These are phyloP conservation scores for Arctia plantaginis DNA, from an alignment of 2,888 invertebrate species.

Conservation along the genomic window DNA sequence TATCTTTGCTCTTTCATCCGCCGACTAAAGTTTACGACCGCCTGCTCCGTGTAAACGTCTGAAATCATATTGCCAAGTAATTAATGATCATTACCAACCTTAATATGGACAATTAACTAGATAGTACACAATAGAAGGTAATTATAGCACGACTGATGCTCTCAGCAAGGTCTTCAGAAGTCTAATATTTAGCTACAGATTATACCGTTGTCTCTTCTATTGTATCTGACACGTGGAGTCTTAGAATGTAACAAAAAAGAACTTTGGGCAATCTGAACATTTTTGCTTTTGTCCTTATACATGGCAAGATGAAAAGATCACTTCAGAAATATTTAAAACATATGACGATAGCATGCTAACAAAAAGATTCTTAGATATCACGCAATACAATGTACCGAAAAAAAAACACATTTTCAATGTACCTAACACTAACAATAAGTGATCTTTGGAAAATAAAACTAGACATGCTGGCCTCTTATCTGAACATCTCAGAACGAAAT, in stretches of 20 bases:
- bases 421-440: slow-evolving; percentile 71
- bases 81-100: slow-evolving; percentile 77
- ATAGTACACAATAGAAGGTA: slow-evolving; percentile 61
- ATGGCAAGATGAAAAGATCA: slow-evolving; percentile 50
- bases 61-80: slow-evolving; percentile 80
- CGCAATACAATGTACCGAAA: slow-evolving; percentile 62
- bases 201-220: slow-evolving; percentile 50
- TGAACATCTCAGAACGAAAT: slow-evolving; percentile 74
- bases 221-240: slow-evolving; percentile 48
- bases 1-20: slow-evolving; percentile 83
- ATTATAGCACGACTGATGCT: slow-evolving; percentile 58
- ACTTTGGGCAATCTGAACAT: slow-evolving; percentile 43
- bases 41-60: slow-evolving; percentile 78
- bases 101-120: slow-evolving; percentile 76
- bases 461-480: slow-evolving; percentile 73
- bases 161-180: slow-evolving; percentile 52
- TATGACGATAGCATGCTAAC: slow-evolving; percentile 41
- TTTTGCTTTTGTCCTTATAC: slow-evolving; percentile 32
- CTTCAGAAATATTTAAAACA: slow-evolving; percentile 40
- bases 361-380: slow-evolving; percentile 64
- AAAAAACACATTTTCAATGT: slow-evolving; percentile 71
- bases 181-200: slow-evolving; percentile 49
- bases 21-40: slow-evolving; percentile 81
- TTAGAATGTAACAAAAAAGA: slow-evolving; percentile 28
- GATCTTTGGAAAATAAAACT: slow-evolving; percentile 73